phyloP scores from a whole-genome alignment of 2,113 vertebrate genomes.

The Laticauda laticaudata region DNA sequence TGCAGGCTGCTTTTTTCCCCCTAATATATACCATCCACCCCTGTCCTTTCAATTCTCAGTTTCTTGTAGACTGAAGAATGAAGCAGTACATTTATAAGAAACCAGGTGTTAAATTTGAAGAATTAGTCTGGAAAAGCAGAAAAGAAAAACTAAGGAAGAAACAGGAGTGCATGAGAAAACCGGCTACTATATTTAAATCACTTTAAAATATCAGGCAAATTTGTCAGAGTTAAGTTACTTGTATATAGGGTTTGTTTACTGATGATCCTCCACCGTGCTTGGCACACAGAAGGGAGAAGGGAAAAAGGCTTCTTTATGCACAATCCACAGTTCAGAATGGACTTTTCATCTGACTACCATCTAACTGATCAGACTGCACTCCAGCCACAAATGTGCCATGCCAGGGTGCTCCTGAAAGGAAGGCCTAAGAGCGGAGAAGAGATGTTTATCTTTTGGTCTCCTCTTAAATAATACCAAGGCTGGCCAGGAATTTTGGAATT shows the following conservation, averaged over 20 bases:
- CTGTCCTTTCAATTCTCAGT: constrained; percentile 16
- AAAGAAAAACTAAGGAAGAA: constrained; percentile 50
- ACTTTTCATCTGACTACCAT: neutral
- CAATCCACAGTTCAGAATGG: neutral
- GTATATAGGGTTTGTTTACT: neutral
- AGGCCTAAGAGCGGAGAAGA: neutral
- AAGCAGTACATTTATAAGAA: neutral
- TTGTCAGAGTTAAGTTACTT: neutral
- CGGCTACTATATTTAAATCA: neutral
- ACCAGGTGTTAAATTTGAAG: constrained; percentile 13
- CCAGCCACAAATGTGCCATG: neutral
- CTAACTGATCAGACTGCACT: neutral
- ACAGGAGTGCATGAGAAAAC: constrained; percentile 13
- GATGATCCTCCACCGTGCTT: neutral
- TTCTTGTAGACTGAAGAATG: constrained; percentile 30
- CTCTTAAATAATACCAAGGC: neutral
- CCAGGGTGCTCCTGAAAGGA: neutral
- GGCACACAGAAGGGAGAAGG: neutral
- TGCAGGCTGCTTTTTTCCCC: neutral
- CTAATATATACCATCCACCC: neutral
- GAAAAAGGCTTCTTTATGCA: neutral
- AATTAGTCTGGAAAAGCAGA: constrained; percentile 40
- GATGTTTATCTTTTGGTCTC: neutral
- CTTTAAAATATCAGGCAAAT: neutral
- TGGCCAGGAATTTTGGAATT: neutral